A percentile compares a stretch with the other conserved stretches of the same genome.
Evolutionary conservation across 2,888 invertebrate species (phyloP).

Genomic region (Drosophila cognata): DNA sequence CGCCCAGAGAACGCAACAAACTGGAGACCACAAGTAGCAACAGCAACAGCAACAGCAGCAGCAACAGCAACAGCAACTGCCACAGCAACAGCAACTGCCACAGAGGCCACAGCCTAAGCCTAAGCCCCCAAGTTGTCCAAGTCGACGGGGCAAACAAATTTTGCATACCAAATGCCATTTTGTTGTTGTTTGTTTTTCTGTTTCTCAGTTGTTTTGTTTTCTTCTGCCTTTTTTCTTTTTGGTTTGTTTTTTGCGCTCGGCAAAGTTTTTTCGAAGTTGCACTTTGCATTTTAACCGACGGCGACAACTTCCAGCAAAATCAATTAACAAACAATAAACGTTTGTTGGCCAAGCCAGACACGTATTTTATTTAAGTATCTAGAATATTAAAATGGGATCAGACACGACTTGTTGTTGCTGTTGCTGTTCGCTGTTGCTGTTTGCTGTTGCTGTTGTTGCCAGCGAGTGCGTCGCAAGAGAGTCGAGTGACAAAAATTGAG

Average conservation of each 20-base stretch:
- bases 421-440: conserved; percentile 8
- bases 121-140: conserved; percentile 49
- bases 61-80: neutral
- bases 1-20: conserved; percentile 29
- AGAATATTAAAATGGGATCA: conserved; percentile 85
- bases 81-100: neutral
- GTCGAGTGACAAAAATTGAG: conserved; percentile 70
- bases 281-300: conserved; percentile 79
- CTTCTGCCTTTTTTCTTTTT: conserved; percentile 3
- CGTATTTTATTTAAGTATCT: conserved; percentile 85
- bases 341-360: conserved; percentile 83
- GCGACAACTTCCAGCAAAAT: conserved; percentile 70
- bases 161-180: conserved; percentile 74
- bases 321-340: conserved; percentile 84
- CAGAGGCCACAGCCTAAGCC: conserved; percentile 1
- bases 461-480: conserved; percentile 12
- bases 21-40: conserved; percentile 10
- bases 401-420: conserved; percentile 60
- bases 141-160: conserved; percentile 68
- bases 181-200: conserved; percentile 24
- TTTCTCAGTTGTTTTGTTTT: conserved; percentile 23
- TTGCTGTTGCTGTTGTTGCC: neutral
- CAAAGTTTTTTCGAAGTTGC: conserved; percentile 62
- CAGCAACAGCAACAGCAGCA: conserved; percentile 2
- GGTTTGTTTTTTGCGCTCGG: conserved; percentile 36